Base-by-base conservation (phyloP, 1,140 invertebrate genomes). In the Drosophila nigromelanica region DNA sequence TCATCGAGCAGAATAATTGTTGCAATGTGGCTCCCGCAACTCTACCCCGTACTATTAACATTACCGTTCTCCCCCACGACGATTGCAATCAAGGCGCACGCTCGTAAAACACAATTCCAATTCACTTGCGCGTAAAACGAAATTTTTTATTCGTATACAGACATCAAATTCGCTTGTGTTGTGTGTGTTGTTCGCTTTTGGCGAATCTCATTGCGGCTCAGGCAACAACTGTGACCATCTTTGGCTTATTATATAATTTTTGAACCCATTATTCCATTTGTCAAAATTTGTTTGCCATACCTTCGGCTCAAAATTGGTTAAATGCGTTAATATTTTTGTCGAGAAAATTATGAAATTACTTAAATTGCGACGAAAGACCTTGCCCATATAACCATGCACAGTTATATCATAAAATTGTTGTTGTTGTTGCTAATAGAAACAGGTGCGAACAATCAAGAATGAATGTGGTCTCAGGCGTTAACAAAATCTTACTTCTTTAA, bases 1-100 rank as follows among this genome's bases (percentile, higher is more conserved):
- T 87, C 82, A 87, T 87, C 83, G 83, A 87, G 82, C 83, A 87
- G 82, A 87, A 87, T 87, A 87, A 87, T 87, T 87, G 83, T 82
- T 86, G 78, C 78, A 82, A 64, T 82, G 54, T 39, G 59, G 55
- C 61, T 73, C 48, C 58, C 69, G 69, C 45, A 69, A 51, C 43
- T 42, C 48, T 35, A 11, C 43, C 58, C 40, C 18, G 40, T 7
- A 37, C 39, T 42, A 67, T 71, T 71, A 70, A 60, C 39, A 54
- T 75, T 56, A 35, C 55, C 69, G 60, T 48, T 62, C 59, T 55
- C 59, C 40, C 59, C 43, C 45, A 59, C 69, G 35, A 59, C 39
- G 56, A 47, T 39, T 54, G 78, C 82, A 87, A 86, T 83, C 80
- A 83, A 82, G 78, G 76, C 43, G 81, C 51, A 69, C 68, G 77